Conservation (phyloP, 2,797 vertebrate genomes). For the Sebastes wilsoni region DNA sequence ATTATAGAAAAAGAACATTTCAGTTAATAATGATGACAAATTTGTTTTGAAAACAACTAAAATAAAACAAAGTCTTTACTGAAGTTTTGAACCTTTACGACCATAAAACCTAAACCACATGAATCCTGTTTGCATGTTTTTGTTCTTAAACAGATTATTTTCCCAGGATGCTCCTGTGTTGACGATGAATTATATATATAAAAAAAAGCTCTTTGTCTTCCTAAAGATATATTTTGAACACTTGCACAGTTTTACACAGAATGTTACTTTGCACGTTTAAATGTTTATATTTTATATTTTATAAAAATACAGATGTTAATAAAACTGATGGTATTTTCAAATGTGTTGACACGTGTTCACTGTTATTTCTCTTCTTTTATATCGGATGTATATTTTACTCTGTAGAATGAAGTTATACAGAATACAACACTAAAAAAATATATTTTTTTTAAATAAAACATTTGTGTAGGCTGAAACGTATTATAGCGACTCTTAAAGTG, state of each 20-base stretch:
- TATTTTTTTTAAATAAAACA: too few relatives aligned
- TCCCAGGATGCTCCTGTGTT: background rate
- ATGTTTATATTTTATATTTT: background rate
- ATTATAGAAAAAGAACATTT: background rate
- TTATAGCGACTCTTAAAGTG: too few relatives aligned
- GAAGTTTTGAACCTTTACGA: background rate
- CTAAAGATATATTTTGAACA: background rate
- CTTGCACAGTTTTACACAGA: constrained; percentile 3
- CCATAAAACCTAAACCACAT: background rate
- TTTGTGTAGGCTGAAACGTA: too few relatives aligned
- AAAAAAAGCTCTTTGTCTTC: background rate
- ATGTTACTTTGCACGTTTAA: constrained; percentile 18
- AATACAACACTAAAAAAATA: background rate
- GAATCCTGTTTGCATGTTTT: background rate
- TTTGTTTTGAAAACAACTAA: rapidly evolving
- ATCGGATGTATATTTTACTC: too few relatives aligned
- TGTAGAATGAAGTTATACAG: too few relatives aligned
- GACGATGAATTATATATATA: background rate
- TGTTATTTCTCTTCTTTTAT: background rate
- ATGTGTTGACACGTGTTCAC: background rate
- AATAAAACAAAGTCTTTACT: background rate
- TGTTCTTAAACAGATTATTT: background rate
- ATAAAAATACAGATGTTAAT: constrained; percentile 3
- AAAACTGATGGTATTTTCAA: background rate
- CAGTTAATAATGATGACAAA: background rate